Evolutionary conservation across 2,113 vertebrate species (phyloP).

Genomic region (Chrysochloris asiatica): DNA sequence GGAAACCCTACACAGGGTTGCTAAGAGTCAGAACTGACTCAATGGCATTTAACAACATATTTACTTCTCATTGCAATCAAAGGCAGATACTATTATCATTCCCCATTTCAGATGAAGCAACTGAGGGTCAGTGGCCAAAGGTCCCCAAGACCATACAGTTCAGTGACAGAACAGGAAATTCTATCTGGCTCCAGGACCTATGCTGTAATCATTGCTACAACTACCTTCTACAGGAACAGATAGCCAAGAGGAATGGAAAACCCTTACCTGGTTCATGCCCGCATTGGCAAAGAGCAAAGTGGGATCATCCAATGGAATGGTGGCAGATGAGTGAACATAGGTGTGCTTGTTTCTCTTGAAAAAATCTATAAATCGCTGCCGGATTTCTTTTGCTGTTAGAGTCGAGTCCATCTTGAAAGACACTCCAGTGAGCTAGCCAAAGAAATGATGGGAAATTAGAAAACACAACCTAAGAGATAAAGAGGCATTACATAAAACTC

Average conservation of each 20-base stretch:
- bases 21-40: too few relatives aligned
- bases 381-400: slow-evolving; percentile 92
- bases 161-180: background rate
- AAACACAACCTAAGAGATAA: background rate
- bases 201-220: background rate
- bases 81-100: background rate
- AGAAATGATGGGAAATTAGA: background rate
- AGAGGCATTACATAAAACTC: background rate
- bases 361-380: slow-evolving; percentile 95
- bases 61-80: background rate
- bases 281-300: slow-evolving; percentile 98
- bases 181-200: background rate
- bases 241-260: background rate
- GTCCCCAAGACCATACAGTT: background rate
- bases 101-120: background rate
- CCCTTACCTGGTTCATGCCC: slow-evolving; percentile 97
- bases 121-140: background rate
- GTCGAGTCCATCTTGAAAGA: slow-evolving; percentile 88
- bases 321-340: slow-evolving; percentile 96
- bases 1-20: too few relatives aligned
- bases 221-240: background rate
- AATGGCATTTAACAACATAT: too few relatives aligned
- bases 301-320: slow-evolving; percentile 95
- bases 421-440: background rate
- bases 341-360: slow-evolving; percentile 91